Evolutionary conservation across 2,888 invertebrate species (phyloP), one percentile per base, ranked within the genome.

Genomic region (Dynastes maya): DNA sequence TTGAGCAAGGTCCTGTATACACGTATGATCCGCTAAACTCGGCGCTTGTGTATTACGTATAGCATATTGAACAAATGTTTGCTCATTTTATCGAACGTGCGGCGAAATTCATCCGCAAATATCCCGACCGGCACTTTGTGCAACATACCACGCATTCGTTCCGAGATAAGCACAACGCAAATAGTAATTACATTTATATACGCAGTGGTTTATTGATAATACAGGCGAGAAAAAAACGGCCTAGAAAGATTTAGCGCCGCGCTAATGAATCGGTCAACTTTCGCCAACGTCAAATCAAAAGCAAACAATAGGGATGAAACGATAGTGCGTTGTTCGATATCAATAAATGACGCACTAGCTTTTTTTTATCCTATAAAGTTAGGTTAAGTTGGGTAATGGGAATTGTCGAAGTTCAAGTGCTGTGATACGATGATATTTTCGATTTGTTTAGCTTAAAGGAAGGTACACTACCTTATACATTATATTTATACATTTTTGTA

Each of bases 221-320:
- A 22, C 1, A 6, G n/a, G 55, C 8, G 55, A 8, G 55, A 22
- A 55, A 55, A 53, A 55, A 16, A 8, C 22, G 55, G 2, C n/a
- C 22, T 22, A n/a, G n/a, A 22, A 22, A 4, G 55, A 22, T 55
- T 55, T 55, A 55, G 55, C 55, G 55, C n/a, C 6, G n/a, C 55
- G 55, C 55, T 55, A 55, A 55, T 55, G 55, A 55, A 22, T 16
- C 22, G 16, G 55, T 55, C 5, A n/a, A 55, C 22, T 55, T 16
- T 16, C 53, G 55, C 22, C 22, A n/a, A 55, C 55, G 55, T 55
- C 55, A 55, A 22, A 16, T 55, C 55, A 11, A 45, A 13, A 22
- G 55, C 22, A 55, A 55, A 55, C 55, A 55, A 16, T 22, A 8
- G 55, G 55, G 13, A 55, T 55, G 55, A 55, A 55, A 55, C n/a